Base-by-base conservation (phyloP, 2,888 invertebrate species). In the Chalcosyrphus nemorum region DNA sequence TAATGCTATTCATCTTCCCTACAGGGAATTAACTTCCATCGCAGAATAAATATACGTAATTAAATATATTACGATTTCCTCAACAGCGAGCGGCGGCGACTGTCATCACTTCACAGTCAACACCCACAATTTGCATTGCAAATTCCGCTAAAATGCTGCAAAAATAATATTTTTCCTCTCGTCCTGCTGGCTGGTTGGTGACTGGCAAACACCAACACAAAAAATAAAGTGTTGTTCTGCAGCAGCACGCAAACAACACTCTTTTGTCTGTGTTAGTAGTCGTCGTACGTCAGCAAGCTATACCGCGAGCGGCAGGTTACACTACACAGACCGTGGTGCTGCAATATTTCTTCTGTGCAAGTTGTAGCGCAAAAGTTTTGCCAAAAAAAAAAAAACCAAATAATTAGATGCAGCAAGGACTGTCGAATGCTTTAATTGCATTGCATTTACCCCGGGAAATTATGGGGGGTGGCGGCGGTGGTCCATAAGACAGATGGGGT, bases 361-460 rank as follows among this genome's bases (percentile, higher is more conserved):
- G 74, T 65, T 65, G 56, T 47, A 45, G 27, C 54, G 32, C 24
- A 41, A 71, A 76, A 81, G 41, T 71, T 71, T 29, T 13, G 13
- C 57, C 45, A 57, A 81, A 50, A 50, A 38, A 68, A 78, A 81
- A 75, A 81, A 81, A 81, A 50, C 57, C 38, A 68, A 78, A 81
- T 81, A 81, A 81, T 81, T 70, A 81, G 75, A 81, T 76, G 81
- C 81, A 76, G 70, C 71, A 76, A 52, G 32, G 65, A 57, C 71
- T 76, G 76, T 76, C 81, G 81, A 81, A 81, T 76, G 45, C 63
- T 81, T 76, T 81, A 81, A 81, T 76, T 81, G 81, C 81, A 63
- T 71, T 76, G 56, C 76, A 65, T 81, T 81, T 66, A 61, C 57
- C 19, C 21, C 11, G 47, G 11, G 35, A 15, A 17, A n/a, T n/a